A percentile compares a stretch with the other conserved stretches of the same genome.
phyloP scores from a whole-genome alignment of 2,797 vertebrate genomes.

The Pseudochirops corinnae region DNA sequence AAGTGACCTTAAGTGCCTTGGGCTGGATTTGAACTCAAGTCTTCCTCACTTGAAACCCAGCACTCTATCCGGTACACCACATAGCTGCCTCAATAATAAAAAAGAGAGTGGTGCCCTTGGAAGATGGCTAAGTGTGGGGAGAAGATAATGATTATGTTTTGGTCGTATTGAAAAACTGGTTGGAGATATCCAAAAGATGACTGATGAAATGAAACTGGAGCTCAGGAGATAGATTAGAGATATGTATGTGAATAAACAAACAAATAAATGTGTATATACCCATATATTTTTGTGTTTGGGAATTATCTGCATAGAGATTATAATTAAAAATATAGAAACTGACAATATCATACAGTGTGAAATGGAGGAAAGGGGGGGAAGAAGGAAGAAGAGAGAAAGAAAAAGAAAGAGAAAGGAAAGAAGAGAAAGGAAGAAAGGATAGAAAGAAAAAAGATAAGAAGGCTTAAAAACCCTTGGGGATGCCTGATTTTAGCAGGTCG shows the following conservation, averaged over 20 bases:
- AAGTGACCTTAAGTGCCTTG: background rate
- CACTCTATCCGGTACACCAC: background rate
- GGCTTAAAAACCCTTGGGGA: background rate
- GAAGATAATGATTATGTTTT: background rate
- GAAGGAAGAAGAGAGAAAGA: too few species aligned
- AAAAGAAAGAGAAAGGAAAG: fast-evolving
- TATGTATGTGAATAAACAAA: background rate
- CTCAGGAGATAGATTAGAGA: background rate
- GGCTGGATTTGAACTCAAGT: background rate
- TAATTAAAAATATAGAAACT: background rate
- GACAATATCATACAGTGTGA: background rate
- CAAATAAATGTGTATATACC: background rate
- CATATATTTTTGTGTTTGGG: background rate
- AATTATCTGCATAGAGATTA: background rate
- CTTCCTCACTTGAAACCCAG: background rate
- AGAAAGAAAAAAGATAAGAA: background rate
- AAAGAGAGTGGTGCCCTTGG: background rate
- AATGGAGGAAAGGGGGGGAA: background rate
- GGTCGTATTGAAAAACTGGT: background rate
- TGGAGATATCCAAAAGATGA: background rate
- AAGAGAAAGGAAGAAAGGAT: too few species aligned
- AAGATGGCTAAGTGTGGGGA: background rate
- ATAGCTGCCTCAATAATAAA: background rate
- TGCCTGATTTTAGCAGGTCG: background rate
- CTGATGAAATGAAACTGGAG: background rate